Evolutionary conservation across 2,113 vertebrate genomes (phyloP).

Genomic region (Trachemys scripta): DNA sequence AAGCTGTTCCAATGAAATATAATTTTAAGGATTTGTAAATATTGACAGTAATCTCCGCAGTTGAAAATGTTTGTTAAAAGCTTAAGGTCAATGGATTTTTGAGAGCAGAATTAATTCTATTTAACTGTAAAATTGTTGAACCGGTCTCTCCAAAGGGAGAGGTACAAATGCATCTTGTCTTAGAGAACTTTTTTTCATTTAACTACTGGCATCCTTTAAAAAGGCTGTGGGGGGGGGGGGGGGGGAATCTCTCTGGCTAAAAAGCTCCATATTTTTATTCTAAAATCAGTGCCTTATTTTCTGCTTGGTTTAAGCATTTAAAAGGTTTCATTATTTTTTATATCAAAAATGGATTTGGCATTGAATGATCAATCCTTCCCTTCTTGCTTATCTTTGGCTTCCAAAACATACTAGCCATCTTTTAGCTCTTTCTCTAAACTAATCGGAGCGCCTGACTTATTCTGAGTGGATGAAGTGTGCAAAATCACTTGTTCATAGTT

Average conservation of each 20-base stretch:
- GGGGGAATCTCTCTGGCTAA: constrained; percentile 24
- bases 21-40: constrained; percentile 88
- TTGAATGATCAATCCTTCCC: constrained; percentile 16
- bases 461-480: background rate
- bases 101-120: constrained; percentile 83
- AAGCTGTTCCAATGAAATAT: constrained; percentile 80
- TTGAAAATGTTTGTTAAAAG: constrained; percentile 89
- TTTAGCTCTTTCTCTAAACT: background rate
- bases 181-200: constrained; percentile 67
- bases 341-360: background rate
- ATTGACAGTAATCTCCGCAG: constrained; percentile 84
- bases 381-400: constrained; percentile 5
- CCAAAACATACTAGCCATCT: background rate
- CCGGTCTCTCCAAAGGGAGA: constrained; percentile 71
- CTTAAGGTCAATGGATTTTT: constrained; percentile 85
- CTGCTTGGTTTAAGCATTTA: constrained; percentile 15
- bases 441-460: background rate
- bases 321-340: background rate
- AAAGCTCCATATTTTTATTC: constrained; percentile 35
- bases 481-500: background rate
- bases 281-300: constrained; percentile 6
- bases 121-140: constrained; percentile 82
- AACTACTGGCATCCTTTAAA: constrained; percentile 49
- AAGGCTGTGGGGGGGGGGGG: background rate
- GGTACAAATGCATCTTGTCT: constrained; percentile 51